Evolutionary conservation across 2,113 vertebrate genomes (phyloP).

Genomic region (Ciconia stormi): DNA sequence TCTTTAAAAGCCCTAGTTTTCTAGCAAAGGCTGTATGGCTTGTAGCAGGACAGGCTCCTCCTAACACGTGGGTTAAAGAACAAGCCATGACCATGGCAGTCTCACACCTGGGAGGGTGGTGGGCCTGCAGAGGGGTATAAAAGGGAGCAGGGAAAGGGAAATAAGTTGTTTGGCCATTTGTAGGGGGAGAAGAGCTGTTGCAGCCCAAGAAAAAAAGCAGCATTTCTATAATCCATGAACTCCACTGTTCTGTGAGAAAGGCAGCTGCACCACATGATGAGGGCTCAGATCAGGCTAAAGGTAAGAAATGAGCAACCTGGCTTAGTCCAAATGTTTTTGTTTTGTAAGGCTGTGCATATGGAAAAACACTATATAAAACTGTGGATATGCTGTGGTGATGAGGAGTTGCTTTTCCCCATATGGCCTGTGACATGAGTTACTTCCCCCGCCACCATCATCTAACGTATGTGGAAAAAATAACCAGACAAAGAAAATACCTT

Average conservation of each 20-base stretch:
- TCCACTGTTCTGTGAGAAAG: fast-evolving
- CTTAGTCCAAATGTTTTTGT: not conserved
- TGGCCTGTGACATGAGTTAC: not conserved
- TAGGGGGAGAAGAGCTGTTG: not conserved
- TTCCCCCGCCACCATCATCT: not conserved
- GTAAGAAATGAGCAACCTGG: not conserved
- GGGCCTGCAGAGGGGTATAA: not conserved
- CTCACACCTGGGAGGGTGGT: not conserved
- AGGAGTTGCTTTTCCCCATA: not conserved
- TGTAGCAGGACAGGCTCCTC: not conserved
- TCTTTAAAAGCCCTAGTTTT: not conserved
- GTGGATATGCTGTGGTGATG: not conserved
- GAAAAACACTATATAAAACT: not conserved
- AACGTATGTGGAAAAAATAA: not conserved
- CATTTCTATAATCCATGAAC: not conserved
- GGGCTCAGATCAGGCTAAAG: not conserved
- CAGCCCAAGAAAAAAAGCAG: not conserved
- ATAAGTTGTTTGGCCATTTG: not conserved
- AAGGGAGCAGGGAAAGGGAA: not conserved
- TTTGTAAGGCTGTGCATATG: not conserved
- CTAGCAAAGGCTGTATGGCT: not conserved
- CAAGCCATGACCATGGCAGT: not conserved
- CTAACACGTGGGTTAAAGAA: not conserved
- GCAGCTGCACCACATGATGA: not conserved
- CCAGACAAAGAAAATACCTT: not conserved